phyloP scores from a whole-genome alignment of 2,797 vertebrate species.

The Cirrhinus molitorella region DNA sequence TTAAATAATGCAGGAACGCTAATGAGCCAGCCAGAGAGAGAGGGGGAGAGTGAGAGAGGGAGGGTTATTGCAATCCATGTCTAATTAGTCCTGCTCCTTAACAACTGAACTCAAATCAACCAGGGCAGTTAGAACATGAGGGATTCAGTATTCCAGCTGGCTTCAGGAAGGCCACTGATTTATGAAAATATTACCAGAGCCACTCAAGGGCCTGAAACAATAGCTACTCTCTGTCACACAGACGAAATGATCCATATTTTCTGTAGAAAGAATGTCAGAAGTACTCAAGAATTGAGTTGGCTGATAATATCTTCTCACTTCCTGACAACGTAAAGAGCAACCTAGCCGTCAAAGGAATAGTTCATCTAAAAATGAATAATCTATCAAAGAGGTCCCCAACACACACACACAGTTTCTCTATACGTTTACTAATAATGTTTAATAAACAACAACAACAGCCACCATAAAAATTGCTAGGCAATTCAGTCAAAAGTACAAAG shows the following conservation, averaged over 20 bases:
- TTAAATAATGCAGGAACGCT: slow-evolving; percentile 62
- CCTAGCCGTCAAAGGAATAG: not conserved
- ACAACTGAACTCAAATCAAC: slow-evolving; percentile 58
- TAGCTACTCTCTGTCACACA: slow-evolving; percentile 10
- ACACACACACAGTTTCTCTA: too few relatives aligned
- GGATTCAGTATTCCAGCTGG: slow-evolving; percentile 54
- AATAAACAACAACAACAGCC: too few relatives aligned
- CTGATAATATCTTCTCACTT: not conserved
- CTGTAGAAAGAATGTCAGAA: slow-evolving; percentile 18
- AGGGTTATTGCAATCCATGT: slow-evolving; percentile 61
- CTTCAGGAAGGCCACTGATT: slow-evolving; percentile 60
- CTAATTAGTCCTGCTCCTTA: slow-evolving; percentile 62
- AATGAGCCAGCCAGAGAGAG: slow-evolving; percentile 56
- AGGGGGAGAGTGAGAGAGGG: slow-evolving; percentile 34
- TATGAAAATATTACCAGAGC: slow-evolving; percentile 46
- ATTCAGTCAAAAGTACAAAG: too few relatives aligned
- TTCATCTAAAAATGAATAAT: not conserved
- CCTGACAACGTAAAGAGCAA: slow-evolving; percentile 6
- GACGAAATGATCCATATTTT: slow-evolving; percentile 37
- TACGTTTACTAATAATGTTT: too few relatives aligned
- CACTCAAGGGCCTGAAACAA: slow-evolving; percentile 52
- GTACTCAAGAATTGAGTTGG: slow-evolving; percentile 2
- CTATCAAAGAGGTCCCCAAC: not conserved
- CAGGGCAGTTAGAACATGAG: slow-evolving; percentile 61
- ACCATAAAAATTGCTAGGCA: too few relatives aligned